Evolutionary conservation across 2,797 vertebrate genomes (phyloP).

Genomic region (Megaceryle alcyon): DNA sequence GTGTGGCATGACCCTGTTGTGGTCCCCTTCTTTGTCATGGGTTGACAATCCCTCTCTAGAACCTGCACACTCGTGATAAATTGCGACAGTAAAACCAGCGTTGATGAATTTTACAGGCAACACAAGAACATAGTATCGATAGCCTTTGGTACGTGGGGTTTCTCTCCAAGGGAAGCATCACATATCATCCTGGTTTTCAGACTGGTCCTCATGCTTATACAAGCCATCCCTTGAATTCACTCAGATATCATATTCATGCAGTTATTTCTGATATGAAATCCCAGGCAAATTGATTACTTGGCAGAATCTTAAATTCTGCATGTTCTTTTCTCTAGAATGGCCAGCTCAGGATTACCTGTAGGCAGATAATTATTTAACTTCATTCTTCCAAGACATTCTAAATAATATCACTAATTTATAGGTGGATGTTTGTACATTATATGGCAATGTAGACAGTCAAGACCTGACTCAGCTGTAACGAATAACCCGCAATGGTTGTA

Average conservation of each 20-base stretch:
- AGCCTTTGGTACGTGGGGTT: not conserved
- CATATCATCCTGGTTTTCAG: not conserved
- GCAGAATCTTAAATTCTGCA: not conserved
- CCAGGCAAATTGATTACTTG: not conserved
- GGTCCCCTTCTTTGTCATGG: not conserved
- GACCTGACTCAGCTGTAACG: not conserved
- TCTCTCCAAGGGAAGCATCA: not conserved
- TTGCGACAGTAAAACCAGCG: not conserved
- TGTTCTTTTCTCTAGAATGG: not conserved
- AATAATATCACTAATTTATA: not conserved
- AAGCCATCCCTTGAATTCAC: not conserved
- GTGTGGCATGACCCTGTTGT: fast-evolving
- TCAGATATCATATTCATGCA: not conserved
- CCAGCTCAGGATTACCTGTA: not conserved
- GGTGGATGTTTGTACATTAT: not conserved
- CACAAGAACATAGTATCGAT: not conserved
- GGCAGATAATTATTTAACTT: not conserved
- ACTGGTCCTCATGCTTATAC: not conserved
- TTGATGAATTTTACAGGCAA: not conserved
- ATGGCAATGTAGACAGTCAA: not conserved
- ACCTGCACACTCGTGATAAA: not conserved
- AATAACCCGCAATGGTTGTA: fast-evolving
- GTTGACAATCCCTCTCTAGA: not conserved
- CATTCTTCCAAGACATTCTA: not conserved
- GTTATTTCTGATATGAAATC: not conserved